Base-by-base conservation (phyloP, 2,113 vertebrate genomes). In the Zosterops borbonicus region DNA sequence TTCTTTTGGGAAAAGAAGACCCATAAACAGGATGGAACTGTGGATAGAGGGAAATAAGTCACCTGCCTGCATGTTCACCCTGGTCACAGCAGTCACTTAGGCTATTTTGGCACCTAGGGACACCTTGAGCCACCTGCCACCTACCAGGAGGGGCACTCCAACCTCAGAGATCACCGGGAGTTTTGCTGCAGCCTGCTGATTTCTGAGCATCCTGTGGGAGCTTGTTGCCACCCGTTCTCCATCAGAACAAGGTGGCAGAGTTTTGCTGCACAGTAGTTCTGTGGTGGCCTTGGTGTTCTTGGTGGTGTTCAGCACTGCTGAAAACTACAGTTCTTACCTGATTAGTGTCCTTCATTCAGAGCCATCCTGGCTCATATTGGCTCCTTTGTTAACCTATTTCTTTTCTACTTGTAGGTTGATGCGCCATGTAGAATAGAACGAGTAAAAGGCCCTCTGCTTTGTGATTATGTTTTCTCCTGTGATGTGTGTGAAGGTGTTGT, bases 401-500 rank as follows among this genome's bases (percentile, higher is more conserved):
- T 89, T 88, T 82, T 78, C 70, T 70, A 6, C 41, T 86, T 83
- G 19, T 93, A 99, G 99, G 99, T 99, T 31, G 98, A 97, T 49
- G 97, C 98, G 3, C 97, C 97, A 9, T 99, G 99, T 96, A 97
- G 73, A 85, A 96, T 99, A 33, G 96, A 98, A 75, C 77, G 49
- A 56, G 52, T 95, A 42, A 71, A 95, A 27, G 95, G 95, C n/a
- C 20, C 91, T 14, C 49, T 95, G 20, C 65, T 96, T 58, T 71
- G 42, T 87, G 98, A 98, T 74, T 94, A 90, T n/a, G 95, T 96
- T 86, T 99, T 99, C 93, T 97, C 73, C 7, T 99, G 98, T 88
- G 92, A 98, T 35, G 14, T 87, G 5, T 92, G 59, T 19, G 75
- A 83, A 15, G 98, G 97, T 18, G 41, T 96, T 6, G 96, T 99